These are phyloP conservation scores for Strix occidentalis DNA, from an alignment of 2,797 vertebrate genomes.

Conservation along the genomic window DNA sequence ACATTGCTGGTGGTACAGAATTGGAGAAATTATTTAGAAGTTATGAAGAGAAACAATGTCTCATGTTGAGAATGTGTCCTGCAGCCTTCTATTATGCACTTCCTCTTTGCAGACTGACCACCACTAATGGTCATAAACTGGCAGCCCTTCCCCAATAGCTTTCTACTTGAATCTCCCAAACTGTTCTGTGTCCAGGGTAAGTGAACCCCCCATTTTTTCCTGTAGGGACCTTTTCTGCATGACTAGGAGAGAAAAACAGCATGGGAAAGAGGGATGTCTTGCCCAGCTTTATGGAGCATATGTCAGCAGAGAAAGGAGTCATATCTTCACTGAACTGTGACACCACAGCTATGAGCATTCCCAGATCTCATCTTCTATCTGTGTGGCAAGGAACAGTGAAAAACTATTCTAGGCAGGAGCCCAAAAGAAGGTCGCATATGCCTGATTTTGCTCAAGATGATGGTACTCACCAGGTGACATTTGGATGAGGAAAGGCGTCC, in stretches of 20 bases:
- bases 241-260: background rate
- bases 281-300: background rate
- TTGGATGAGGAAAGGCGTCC: conserved; percentile 80
- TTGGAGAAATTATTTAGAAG: background rate
- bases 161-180: background rate
- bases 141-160: background rate
- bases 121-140: background rate
- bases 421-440: rapidly evolving
- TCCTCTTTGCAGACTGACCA: background rate
- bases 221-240: background rate
- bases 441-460: background rate
- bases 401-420: background rate
- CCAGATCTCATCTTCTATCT: background rate
- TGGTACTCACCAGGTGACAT: conserved; percentile 78
- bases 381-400: background rate
- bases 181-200: background rate
- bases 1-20: background rate
- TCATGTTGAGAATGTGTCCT: background rate
- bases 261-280: background rate
- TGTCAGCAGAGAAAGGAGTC: background rate
- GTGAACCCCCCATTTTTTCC: background rate
- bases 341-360: background rate
- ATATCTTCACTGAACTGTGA: background rate
- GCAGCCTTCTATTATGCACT: background rate
- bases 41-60: background rate